Evolutionary conservation across 1,140 invertebrate species (phyloP).

Genomic region (Dendroctonus ponderosae): DNA sequence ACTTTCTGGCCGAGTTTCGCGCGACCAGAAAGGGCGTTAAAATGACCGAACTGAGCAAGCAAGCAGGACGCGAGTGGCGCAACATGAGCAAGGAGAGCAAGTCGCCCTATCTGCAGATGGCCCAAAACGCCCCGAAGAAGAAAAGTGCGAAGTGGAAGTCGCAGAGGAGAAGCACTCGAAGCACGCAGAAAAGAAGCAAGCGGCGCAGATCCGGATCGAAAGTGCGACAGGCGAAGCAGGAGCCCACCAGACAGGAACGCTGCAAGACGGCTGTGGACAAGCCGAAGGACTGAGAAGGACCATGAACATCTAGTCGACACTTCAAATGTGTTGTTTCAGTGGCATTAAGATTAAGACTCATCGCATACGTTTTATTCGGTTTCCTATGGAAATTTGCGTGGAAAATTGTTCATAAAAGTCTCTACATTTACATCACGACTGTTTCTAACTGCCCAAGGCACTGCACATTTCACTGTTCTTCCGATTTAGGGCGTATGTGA

Average conservation of each 20-base stretch:
- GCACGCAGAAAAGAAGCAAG: background rate
- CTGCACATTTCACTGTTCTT: slow-evolving; percentile 81
- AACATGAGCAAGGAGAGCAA: background rate
- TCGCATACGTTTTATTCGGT: too few relatives aligned
- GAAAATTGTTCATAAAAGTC: too few relatives aligned
- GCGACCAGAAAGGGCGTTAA: background rate
- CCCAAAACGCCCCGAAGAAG: background rate
- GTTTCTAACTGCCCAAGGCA: slow-evolving; percentile 15
- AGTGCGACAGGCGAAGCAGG: background rate
- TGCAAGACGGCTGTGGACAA: background rate
- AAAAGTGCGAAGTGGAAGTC: background rate
- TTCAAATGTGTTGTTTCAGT: too few relatives aligned
- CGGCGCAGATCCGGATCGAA: background rate
- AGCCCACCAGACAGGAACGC: background rate
- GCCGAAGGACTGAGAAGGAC: background rate
- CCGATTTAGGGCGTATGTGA: slow-evolving; percentile 71
- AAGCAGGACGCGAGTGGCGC: background rate
- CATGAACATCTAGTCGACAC: too few relatives aligned
- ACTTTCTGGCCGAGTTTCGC: background rate
- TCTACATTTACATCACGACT: too few relatives aligned
- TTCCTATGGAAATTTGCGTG: too few relatives aligned
- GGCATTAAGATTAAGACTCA: too few relatives aligned
- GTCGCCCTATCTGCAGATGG: background rate
- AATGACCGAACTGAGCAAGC: background rate
- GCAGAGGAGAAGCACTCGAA: background rate